Conservation (phyloP, 2,888 invertebrate genomes). For the Sphecodes monilicornis region DNA sequence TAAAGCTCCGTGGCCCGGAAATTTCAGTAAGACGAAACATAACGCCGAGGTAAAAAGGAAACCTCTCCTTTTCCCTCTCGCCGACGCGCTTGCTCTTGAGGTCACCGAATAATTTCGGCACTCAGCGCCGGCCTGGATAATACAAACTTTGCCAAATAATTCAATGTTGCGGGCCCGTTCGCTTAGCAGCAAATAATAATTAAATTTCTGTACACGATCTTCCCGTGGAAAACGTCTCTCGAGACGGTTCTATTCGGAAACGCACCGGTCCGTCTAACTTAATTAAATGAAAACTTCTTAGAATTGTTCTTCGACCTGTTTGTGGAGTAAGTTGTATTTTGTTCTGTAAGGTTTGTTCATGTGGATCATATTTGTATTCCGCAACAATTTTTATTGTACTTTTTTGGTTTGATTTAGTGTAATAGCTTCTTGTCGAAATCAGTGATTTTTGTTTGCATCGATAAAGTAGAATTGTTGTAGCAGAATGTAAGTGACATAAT, state of each 20-base stretch:
- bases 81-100: neutral
- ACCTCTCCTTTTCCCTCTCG: conserved; percentile 18
- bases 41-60: conserved; percentile 31
- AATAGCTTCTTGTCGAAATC: too few species aligned
- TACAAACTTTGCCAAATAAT: conserved; percentile 2
- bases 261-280: neutral
- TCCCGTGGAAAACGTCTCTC: neutral
- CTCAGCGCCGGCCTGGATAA: neutral
- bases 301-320: neutral
- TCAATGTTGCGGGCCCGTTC: neutral
- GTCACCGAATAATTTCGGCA: conserved; percentile 22
- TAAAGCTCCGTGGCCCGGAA: conserved; percentile 61
- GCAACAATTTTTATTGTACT: too few species aligned
- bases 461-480: too few species aligned
- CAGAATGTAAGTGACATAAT: too few species aligned
- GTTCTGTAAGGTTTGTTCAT: neutral
- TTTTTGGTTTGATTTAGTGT: too few species aligned
- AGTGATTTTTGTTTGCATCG: too few species aligned
- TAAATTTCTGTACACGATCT: neutral
- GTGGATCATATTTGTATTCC: too few species aligned
- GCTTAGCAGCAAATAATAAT: neutral
- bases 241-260: conserved; percentile 20
- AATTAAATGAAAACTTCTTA: conserved; percentile 1
- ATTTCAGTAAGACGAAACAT: conserved; percentile 58
- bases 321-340: neutral